A percentile compares a stretch with the other conserved stretches of the same genome.
These are phyloP conservation scores for Ethmia dodecea DNA, from an alignment of 2,888 invertebrate species.

Conservation along the genomic window DNA sequence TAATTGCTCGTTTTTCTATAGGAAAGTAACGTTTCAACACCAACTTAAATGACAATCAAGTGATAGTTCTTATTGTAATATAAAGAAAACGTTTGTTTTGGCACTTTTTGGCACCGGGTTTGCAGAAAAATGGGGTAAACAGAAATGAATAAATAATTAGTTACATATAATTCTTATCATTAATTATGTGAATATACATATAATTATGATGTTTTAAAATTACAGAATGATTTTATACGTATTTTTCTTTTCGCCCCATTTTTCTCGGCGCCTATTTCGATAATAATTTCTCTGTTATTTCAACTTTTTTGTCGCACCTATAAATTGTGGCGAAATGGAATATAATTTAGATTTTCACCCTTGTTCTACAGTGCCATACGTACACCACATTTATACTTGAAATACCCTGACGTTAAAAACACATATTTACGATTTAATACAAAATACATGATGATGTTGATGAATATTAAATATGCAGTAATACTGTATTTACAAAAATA, in stretches of 20 bases:
- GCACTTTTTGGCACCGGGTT: background rate
- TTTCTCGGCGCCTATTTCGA: background rate
- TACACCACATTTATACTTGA: slow-evolving; percentile 1
- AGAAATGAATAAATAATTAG: too few species aligned
- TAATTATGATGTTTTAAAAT: too few species aligned
- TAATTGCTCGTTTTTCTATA: slow-evolving; percentile 26
- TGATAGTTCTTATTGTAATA: background rate
- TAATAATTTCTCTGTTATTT: background rate
- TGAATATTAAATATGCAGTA: slow-evolving; percentile 42
- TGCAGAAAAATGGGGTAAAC: background rate
- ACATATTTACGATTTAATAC: slow-evolving; percentile 40
- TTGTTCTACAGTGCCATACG: background rate
- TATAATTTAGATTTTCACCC: background rate
- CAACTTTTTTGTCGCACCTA: too few species aligned
- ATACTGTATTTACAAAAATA: slow-evolving; percentile 65
- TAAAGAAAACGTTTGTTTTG: background rate
- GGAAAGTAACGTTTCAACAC: slow-evolving; percentile 8
- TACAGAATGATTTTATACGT: background rate
- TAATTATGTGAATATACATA: too few species aligned
- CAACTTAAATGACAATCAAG: background rate
- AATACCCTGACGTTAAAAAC: slow-evolving; percentile 25
- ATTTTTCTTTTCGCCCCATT: background rate
- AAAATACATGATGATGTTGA: slow-evolving; percentile 30
- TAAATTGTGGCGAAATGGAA: too few species aligned
- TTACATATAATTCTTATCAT: too few species aligned